Evolutionary conservation across 2,888 invertebrate genomes (phyloP), one percentile per base, ranked within the genome.

Genomic region (Macrosiphum euphorbiae): DNA sequence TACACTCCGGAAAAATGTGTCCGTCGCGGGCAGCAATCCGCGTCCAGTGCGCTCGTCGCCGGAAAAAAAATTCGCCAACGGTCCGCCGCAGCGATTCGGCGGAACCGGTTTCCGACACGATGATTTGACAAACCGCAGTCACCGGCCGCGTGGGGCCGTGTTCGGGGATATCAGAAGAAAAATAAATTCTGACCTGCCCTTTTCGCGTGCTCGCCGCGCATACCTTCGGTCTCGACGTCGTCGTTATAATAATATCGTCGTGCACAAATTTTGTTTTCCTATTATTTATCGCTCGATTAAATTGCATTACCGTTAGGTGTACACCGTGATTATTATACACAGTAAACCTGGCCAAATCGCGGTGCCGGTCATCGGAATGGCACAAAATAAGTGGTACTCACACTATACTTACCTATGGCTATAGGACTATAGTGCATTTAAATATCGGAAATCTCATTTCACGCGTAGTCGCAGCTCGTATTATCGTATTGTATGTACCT

Each of bases 81-180:
- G 52, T 84, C 16, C 84, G 35, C 78, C n/a, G 35, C 52, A n/a
- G 55, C 87, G 28, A 67, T 91, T 86, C 91, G 91, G 91, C 55
- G 44, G 8, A 92, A 92, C 92, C 92, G 92, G 92, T 92, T 92
- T 67, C 52, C 67, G 41, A 88, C 91, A 88, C 91, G 92, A 88
- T 52, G 92, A 92, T 92, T 92, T 67, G 92, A 87, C 88, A 88
- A 88, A 88, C 78, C 41, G 41, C 84, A 35, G 86, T 58, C 50
- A 10, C 26, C 35, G 87, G 91, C 58, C 55, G 41, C 44, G 55
- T 10, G 78, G 88, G 78, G 90, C 50, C 61, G 58, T 41, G 50
- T 26, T 90, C 90, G 93, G 93, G 90, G 93, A 67, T 90, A 88
- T 86, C 93, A 7, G 47, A 26, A 7, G 35, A 26, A 58, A 85